Base-by-base conservation (phyloP, 2,888 invertebrate species). In the Eurytoma californica region DNA sequence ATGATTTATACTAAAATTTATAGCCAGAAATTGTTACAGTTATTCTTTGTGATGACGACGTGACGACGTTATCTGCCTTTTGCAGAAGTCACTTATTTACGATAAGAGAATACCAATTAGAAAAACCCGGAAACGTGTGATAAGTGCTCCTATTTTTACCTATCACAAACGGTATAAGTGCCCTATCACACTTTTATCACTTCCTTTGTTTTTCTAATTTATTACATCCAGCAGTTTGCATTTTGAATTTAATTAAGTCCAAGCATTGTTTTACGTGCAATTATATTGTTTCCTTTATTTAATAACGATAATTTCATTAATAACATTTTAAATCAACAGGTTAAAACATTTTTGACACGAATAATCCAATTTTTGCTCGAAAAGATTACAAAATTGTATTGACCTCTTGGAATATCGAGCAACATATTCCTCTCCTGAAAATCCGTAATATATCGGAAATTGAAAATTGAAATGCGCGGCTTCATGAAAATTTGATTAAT, bases 401-500 rank as follows among this genome's bases (percentile, higher is more conserved):
- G 24, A 2, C 24, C 24, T 39, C 39, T 39, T 1, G 9, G 39
- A 14, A 61, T 30, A 14, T 61, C 61, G 39, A 30, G 61, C 16
- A n/a, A 13, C 51, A 18, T 47, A 51, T 53, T 49, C 9, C 49
- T 14, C 39, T 7, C 9, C 24, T 24, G 47, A 70, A 65, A 28
- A 65, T 24, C 24, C 49, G 57, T 57, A 57, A 24, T 58, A 24
- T 58, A 73, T 55, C 47, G 65, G 20, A 65, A 39, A 65, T 72
- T 72, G 63, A 55, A 72, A 63, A 73, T 57, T 47, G 24, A 73
- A 65, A 73, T 39, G 9, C 24, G 39, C 47, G 24, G 58, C 65
- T 12, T 65, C 39, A 39, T 18, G 73, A 73, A 65, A 66, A 73
- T 66, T 65, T 73, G 57, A 73, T 67, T 74, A 66, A 74, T 67